These are phyloP conservation scores for Cryptosula pallasiana DNA, from an alignment of 2,888 invertebrate genomes.

Conservation along the genomic window DNA sequence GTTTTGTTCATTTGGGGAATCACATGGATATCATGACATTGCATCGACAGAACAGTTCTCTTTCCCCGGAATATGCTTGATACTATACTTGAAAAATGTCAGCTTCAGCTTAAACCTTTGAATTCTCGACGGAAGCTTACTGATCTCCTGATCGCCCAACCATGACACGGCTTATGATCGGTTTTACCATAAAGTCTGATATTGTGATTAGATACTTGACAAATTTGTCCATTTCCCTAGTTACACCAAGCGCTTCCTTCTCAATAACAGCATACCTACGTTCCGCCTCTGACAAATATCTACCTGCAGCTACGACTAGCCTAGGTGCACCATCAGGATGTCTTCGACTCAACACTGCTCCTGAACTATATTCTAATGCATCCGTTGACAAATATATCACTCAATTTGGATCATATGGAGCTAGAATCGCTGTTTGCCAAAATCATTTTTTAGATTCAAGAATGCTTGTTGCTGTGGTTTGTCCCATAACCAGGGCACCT, in stretches of 20 bases:
- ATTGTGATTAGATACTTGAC: not conserved
- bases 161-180: not conserved
- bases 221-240: not conserved
- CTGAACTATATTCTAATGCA: not conserved
- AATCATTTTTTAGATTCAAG: conserved; percentile 4
- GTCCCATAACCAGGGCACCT: conserved; percentile 22
- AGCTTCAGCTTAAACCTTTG: conserved; percentile 18
- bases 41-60: not conserved
- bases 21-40: not conserved
- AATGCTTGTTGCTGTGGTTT: conserved; percentile 14
- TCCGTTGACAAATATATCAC: not conserved
- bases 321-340: not conserved
- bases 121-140: not conserved
- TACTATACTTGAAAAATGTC: not conserved
- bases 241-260: not conserved
- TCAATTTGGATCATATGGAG: not conserved
- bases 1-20: not conserved
- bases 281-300: not conserved
- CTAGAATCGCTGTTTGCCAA: not conserved
- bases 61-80: not conserved
- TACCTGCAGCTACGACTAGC: not conserved
- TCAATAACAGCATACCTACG: not conserved
- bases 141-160: not conserved
- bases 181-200: not conserved
- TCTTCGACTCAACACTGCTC: not conserved